Evolutionary conservation across 2,888 invertebrate genomes (phyloP).

Genomic region (Ichneumoninae sp.): DNA sequence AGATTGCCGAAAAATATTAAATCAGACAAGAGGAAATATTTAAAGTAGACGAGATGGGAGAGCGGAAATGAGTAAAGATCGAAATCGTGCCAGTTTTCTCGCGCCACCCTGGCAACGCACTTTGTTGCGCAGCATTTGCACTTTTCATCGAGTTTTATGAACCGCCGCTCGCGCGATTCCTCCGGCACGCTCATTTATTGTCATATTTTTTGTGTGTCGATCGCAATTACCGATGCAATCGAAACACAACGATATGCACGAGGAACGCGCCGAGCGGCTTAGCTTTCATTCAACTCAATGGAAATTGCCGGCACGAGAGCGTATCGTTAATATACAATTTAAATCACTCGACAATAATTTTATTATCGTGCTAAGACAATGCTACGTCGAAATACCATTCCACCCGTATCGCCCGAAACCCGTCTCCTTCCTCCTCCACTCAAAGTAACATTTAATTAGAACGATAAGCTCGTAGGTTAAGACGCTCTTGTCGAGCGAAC

Average conservation of each 20-base stretch:
- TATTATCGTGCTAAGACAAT: constrained; percentile 31
- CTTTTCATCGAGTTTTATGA: constrained; percentile 84
- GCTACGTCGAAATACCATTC: constrained; percentile 26
- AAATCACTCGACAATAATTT: constrained; percentile 61
- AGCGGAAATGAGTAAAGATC: constrained; percentile 17
- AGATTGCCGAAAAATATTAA: constrained; percentile 2
- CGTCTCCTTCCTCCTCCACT: constrained; percentile 1
- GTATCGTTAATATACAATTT: constrained; percentile 50
- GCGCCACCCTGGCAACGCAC: constrained; percentile 65
- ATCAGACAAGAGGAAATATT: constrained; percentile 22
- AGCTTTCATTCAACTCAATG: constrained; percentile 80
- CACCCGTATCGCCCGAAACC: background rate
- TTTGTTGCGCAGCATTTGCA: constrained; percentile 73
- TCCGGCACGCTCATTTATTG: constrained; percentile 10
- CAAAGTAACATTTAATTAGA: constrained; percentile 41
- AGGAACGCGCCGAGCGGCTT: constrained; percentile 41
- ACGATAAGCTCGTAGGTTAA: constrained; percentile 53
- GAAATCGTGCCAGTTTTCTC: constrained; percentile 65
- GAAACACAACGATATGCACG: constrained; percentile 18
- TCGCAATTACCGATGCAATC: constrained; percentile 16
- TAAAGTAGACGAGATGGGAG: constrained; percentile 31
- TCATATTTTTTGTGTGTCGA: background rate
- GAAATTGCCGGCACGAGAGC: constrained; percentile 77
- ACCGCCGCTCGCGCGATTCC: constrained; percentile 66
- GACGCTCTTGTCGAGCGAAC: constrained; percentile 66